phyloP scores from a whole-genome alignment of 1,140 invertebrate species.

The Drosophila pseudoobscura region DNA sequence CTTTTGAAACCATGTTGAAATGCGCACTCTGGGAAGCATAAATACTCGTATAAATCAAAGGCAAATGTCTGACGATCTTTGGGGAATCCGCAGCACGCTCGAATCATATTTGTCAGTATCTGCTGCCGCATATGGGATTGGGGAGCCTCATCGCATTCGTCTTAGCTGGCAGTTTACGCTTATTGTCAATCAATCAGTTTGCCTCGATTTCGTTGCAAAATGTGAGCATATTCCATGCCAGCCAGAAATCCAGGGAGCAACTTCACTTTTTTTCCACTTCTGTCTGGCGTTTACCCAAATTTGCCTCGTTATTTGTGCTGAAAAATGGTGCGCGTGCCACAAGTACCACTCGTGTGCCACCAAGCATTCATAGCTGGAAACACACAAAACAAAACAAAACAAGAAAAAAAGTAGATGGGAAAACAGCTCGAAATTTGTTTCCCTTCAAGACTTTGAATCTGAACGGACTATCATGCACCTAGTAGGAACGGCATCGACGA shows the following conservation, averaged over 20 bases:
- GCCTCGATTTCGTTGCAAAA: slow-evolving; percentile 29
- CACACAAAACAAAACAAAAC: slow-evolving; percentile 30
- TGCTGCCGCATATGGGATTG: slow-evolving; percentile 1
- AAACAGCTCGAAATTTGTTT: too few species aligned
- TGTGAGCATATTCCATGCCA: slow-evolving; percentile 10
- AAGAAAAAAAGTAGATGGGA: neutral
- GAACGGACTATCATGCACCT: too few species aligned
- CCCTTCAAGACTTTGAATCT: too few species aligned
- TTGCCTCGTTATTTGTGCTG: slow-evolving; percentile 65
- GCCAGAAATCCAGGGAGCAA: slow-evolving; percentile 22
- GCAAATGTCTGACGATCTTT: slow-evolving; percentile 19
- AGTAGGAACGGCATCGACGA: too few species aligned
- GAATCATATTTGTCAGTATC: slow-evolving; percentile 55
- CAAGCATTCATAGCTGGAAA: slow-evolving; percentile 32
- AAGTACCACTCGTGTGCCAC: slow-evolving; percentile 58
- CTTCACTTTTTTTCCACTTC: neutral
- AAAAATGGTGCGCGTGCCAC: slow-evolving; percentile 66
- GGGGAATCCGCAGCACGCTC: slow-evolving; percentile 26
- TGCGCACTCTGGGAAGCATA: too few species aligned
- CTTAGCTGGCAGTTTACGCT: slow-evolving; percentile 58
- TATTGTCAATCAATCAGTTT: slow-evolving; percentile 70
- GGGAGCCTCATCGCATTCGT: slow-evolving; percentile 44
- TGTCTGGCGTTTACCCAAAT: slow-evolving; percentile 49
- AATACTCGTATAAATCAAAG: slow-evolving; percentile 31
- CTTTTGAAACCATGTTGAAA: too few species aligned